A percentile compares a stretch with the other conserved stretches of the same genome.
Evolutionary conservation across 2,113 vertebrate genomes (phyloP).

Genomic region (Hyaena hyaena): DNA sequence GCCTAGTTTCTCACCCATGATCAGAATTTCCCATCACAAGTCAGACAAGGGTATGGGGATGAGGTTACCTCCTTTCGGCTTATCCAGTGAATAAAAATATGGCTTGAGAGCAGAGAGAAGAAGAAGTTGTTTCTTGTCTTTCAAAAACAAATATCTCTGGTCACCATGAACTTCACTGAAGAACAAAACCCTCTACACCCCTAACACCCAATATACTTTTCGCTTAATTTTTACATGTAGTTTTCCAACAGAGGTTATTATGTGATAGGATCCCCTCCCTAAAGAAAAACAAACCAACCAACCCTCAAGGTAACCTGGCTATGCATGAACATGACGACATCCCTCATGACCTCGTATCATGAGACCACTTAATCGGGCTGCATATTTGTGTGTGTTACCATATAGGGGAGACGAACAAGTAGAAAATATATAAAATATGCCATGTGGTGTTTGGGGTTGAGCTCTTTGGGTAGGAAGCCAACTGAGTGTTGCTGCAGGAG

Average conservation of each 20-base stretch:
- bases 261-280: no score
- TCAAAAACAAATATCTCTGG: background rate
- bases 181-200: background rate
- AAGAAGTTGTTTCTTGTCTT: background rate
- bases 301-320: no score
- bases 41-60: background rate
- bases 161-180: background rate
- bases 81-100: background rate
- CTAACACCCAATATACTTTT: background rate
- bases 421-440: no score
- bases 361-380: no score
- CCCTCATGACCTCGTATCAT: no score
- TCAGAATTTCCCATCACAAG: background rate
- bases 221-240: background rate
- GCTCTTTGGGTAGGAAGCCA: no score
- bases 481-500: no score
- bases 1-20: background rate
- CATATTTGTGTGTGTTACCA: no score
- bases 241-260: background rate
- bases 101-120: background rate
- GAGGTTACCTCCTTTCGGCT: background rate
- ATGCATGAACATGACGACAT: fast-evolving
- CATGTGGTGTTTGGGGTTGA: no score
- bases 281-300: no score
- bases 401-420: no score